phyloP scores from a whole-genome alignment of 1,140 invertebrate species.

The Marisa cornuarietis region DNA sequence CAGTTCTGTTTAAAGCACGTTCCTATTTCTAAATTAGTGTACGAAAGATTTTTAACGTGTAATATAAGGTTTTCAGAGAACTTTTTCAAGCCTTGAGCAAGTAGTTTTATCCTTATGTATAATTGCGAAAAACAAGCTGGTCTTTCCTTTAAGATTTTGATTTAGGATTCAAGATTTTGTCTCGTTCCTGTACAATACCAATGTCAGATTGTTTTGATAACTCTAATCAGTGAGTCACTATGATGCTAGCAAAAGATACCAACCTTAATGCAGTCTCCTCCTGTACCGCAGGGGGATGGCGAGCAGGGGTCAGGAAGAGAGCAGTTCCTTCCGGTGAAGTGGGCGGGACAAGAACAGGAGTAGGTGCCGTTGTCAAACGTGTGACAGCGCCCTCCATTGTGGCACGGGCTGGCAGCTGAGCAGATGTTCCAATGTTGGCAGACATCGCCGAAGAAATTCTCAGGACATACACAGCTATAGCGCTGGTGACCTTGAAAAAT shows the following conservation, averaged over 20 bases:
- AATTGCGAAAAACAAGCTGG: too few relatives aligned
- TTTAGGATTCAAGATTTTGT: too few relatives aligned
- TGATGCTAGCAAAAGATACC: neutral
- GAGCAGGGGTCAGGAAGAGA: constrained; percentile 38
- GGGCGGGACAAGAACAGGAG: constrained; percentile 72
- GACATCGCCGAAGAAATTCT: constrained; percentile 56
- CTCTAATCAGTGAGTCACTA: neutral
- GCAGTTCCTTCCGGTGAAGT: constrained; percentile 73
- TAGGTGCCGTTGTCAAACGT: constrained; percentile 33
- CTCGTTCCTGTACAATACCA: too few relatives aligned
- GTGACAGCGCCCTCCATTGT: constrained; percentile 89
- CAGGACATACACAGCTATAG: constrained; percentile 58
- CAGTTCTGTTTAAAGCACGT: too few relatives aligned
- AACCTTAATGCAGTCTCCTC: constrained; percentile 53
- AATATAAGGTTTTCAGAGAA: too few relatives aligned
- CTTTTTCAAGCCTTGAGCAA: too few relatives aligned
- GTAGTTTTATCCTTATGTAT: too few relatives aligned
- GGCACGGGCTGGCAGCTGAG: constrained; percentile 74
- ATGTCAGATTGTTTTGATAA: too few relatives aligned
- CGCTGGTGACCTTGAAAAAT: constrained; percentile 28
- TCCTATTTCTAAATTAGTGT: too few relatives aligned
- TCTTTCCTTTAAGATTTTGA: too few relatives aligned
- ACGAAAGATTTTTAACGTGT: too few relatives aligned
- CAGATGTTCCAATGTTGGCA: constrained; percentile 64
- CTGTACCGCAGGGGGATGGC: constrained; percentile 58